Base-by-base conservation (phyloP, 1,140 invertebrate genomes). In the Aphelenchoides fujianensis region DNA sequence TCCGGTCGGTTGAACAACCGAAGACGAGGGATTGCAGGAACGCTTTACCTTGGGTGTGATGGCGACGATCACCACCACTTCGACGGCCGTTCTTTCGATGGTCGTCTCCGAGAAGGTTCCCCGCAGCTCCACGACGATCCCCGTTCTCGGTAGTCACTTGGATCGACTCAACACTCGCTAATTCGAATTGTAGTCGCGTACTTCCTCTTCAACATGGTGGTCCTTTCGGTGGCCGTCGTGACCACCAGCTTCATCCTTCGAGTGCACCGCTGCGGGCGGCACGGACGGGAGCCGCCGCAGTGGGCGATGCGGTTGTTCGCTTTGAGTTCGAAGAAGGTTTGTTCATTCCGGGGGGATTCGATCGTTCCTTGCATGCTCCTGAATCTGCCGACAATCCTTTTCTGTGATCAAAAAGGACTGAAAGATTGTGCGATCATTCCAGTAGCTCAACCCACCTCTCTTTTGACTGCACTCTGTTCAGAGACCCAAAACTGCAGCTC, bases 191-290 rank as follows among this genome's bases (percentile, higher is more conserved):
- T n/a, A 82, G 79, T 82, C 1, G 77, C 74, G 16, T 80, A 82
- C 53, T 80, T 80, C 55, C 71, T 80, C 9, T 82, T 79, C 77
- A 80, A 80, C 67, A 82, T 80, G 79, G 79, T 80, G 27, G 70
- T 77, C 16, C 69, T 80, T 7, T 76, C 73, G 5, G 54, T 80
- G n/a, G 79, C 79, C 12, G 73, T 77, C 28, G 77, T 80, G 62
- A 73, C 70, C 16, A 82, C 79, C 16, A 77, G 79, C 48, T 35
- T 81, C 23, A 74, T 79, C 27, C 78, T 80, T 73, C 69, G 72
- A 70, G 71, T 80, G 1, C 79, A 80, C 70, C 67, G 79, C n/a
- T 61, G 74, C 53, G 79, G 79, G 28, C 52, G 79, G 28, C 72
- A 62, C 57, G 79, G 79, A 7, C 61, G 70, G 36, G 78, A 79